Evolutionary conservation across 1,140 invertebrate species (phyloP), one percentile per base, ranked within the genome.

Genomic region (Megathymus violae): DNA sequence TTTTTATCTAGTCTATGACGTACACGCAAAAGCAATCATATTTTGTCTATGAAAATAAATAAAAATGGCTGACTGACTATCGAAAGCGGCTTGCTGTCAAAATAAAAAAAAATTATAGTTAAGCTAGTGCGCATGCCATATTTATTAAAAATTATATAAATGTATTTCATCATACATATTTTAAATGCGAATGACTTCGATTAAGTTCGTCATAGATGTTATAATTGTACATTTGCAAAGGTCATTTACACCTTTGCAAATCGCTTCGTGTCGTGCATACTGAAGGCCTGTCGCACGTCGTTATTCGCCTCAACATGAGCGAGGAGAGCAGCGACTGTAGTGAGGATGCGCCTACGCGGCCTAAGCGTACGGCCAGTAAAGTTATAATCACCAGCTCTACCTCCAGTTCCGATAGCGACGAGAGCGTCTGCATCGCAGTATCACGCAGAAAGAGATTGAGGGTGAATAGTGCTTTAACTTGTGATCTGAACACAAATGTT

Each of bases 81-180:
- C 74, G 76, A 86, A 77, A 90, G 88, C 85, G 85, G 88, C 83
- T 87, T 90, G 82, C 85, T 90, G 88, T 90, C 88, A 90, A 89
- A 90, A 90, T 90, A 89, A 67, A 78, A 80, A 78, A 80, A 76
- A 83, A 85, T 80, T 78, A 73, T 76, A 81, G 80, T 75, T 76
- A 48, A 60, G 59, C 61, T 80, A 77, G 73, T 71, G 78, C 75
- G 71, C 78, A 80, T 79, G 70, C 71, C 56, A 64, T 74, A 69
- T 54, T 76, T 74, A 67, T 68, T 67, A 77, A 60, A 74, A 75
- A 46, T 65, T 74, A 67, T 62, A 69, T 36, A 74, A 50, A 69
- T 79, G 64, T 63, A 46, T 80, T 70, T 62, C 58, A 62, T 69
- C 50, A 62, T 59, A 77, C 67, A 68, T 62, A 62, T 64, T 71